Evolutionary conservation across 1,140 invertebrate species (phyloP), one percentile per base, ranked within the genome.

Genomic region (Battus philenor): DNA sequence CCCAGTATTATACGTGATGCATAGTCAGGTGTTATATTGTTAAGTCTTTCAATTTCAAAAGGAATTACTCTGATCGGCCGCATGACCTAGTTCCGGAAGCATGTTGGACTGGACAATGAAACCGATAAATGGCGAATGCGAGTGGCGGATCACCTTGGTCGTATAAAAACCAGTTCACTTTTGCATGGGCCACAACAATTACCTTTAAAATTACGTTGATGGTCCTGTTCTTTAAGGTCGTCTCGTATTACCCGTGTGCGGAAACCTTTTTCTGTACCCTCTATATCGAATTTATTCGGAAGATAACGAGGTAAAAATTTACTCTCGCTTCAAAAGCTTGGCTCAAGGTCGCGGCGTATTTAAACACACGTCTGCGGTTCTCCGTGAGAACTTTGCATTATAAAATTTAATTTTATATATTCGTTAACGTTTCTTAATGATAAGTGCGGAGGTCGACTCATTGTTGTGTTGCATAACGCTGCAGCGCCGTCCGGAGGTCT

Each of bases 361-460:
- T 43, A 63, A 44, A 48, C 50, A 45, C 59, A 54, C 45, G 52
- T 55, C 61, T 58, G 26, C 51, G 49, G 41, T 65, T 69, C 54
- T 52, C 56, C 75, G 79, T 80, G 79, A 74, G 79, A 83, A 83
- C 56, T 50, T 59, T 71, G 59, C 46, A 73, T 76, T 69, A 67
- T 66, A 68, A 68, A 67, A 68, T 67, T 64, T 60, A 69, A 68
- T 70, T 72, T 69, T 62, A 54, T 54, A 51, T 39, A 43, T 71
- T 72, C 61, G 61, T 71, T 69, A 74, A 60, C 11, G 56, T 62
- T 59, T 64, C 57, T 74, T 71, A 79, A 83, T 69, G 67, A 75
- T 75, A 72, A 75, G 47, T 71, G 59, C 65, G 58, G 67, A 76
- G 73, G 75, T 74, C 75, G 59, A 32, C 47, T 59, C 59, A 82